Conservation (phyloP, 2,888 invertebrate species). For the Globia sparganii region DNA sequence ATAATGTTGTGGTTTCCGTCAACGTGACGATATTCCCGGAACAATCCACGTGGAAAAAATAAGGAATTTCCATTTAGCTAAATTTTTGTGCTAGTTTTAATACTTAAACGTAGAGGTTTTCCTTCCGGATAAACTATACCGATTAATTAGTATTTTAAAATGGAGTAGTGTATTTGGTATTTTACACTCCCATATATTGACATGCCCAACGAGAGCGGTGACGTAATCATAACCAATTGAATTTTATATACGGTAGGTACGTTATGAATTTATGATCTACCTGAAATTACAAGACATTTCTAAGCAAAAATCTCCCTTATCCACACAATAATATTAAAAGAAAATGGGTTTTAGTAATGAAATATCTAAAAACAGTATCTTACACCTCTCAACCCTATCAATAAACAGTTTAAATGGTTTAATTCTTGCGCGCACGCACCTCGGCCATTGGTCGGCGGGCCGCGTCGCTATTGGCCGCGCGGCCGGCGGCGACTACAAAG, state of each 20-base stretch:
- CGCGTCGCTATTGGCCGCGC: conserved; percentile 81
- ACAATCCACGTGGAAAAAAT: conserved; percentile 17
- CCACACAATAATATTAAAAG: too few relatives aligned
- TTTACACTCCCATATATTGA: conserved; percentile 23
- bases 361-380: conserved; percentile 37
- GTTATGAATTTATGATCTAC: not conserved
- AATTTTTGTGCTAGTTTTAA: not conserved
- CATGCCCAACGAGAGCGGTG: conserved; percentile 48
- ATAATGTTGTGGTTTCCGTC: conserved; percentile 16
- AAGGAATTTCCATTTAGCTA: conserved; percentile 37
- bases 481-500: conserved; percentile 83
- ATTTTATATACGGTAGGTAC: not conserved
- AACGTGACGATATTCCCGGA: conserved; percentile 19
- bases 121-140: conserved; percentile 30
- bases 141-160: conserved; percentile 17
- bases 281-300: not conserved
- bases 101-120: conserved; percentile 36
- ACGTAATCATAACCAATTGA: conserved; percentile 4
- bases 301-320: not conserved
- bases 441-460: conserved; percentile 81
- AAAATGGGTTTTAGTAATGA: not conserved
- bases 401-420: conserved; percentile 80
- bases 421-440: conserved; percentile 82
- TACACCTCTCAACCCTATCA: conserved; percentile 80
- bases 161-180: not conserved